A percentile compares a stretch with the other conserved stretches of the same genome.
phyloP scores from a whole-genome alignment of 2,888 invertebrate species.

The Muschampia plurimacula region DNA sequence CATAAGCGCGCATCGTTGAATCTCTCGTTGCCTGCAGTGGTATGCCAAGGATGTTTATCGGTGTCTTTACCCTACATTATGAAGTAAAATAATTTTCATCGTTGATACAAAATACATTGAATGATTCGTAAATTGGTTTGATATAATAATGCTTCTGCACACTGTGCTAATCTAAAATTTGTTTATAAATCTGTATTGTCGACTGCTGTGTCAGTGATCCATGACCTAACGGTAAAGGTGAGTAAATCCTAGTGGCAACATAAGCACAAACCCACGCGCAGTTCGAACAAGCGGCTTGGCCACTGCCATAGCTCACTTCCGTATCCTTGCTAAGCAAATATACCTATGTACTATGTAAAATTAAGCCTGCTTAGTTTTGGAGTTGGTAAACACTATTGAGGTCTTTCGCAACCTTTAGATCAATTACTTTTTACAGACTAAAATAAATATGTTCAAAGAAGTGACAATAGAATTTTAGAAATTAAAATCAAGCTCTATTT shows the following conservation, averaged over 20 bases:
- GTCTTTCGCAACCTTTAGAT: background rate
- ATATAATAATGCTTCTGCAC: too few relatives aligned
- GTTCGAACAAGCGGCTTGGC: constrained; percentile 23
- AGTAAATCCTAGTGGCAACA: constrained; percentile 35
- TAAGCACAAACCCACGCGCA: constrained; percentile 24
- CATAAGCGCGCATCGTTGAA: background rate
- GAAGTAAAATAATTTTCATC: background rate
- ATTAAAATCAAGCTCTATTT: too few relatives aligned
- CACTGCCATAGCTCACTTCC: constrained; percentile 31
- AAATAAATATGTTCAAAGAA: too few relatives aligned
- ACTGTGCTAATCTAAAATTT: background rate
- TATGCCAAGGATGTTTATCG: constrained; percentile 1
- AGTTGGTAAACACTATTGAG: background rate
- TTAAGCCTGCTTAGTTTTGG: background rate
- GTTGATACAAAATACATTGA: background rate
- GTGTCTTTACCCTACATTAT: background rate
- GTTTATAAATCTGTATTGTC: constrained; percentile 34
- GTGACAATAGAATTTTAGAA: too few relatives aligned
- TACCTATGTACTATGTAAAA: too few relatives aligned
- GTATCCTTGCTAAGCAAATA: constrained; percentile 25
- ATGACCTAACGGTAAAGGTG: constrained; percentile 32
- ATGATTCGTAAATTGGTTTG: too few relatives aligned
- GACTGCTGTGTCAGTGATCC: constrained; percentile 32
- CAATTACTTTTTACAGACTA: too few relatives aligned
- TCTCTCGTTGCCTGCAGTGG: constrained; percentile 7